Conservation (phyloP, 2,797 vertebrate species). For the Galago senegalensis region DNA sequence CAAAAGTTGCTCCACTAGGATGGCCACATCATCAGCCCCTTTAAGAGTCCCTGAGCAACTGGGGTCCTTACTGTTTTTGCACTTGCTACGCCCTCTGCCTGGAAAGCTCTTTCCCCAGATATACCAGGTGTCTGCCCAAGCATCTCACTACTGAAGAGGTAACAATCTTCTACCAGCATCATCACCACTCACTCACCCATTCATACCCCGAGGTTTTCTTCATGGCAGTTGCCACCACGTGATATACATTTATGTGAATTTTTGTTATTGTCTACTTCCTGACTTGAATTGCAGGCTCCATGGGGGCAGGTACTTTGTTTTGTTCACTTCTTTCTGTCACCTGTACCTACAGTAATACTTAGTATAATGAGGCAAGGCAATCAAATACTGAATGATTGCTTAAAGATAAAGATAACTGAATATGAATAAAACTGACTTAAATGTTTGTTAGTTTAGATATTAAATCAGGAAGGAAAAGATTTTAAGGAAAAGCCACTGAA, state of each 20-base stretch:
- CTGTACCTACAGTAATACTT: neutral
- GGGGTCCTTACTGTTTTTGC: neutral
- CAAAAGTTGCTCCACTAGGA: neutral
- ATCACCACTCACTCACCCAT: neutral
- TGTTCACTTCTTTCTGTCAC: neutral
- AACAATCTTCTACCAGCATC: neutral
- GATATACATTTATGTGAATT: neutral
- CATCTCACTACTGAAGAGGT: too few relatives aligned
- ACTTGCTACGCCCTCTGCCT: neutral
- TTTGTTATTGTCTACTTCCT: neutral
- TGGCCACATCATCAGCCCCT: neutral
- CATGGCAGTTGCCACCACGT: too few relatives aligned
- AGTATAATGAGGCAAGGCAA: too few relatives aligned
- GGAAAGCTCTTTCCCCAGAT: neutral
- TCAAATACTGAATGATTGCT: neutral
- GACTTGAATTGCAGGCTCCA: neutral
- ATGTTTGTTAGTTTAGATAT: too few relatives aligned
- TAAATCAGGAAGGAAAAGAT: neutral
- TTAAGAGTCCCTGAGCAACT: neutral
- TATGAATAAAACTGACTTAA: neutral
- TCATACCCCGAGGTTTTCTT: neutral
- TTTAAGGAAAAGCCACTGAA: neutral
- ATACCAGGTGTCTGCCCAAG: neutral
- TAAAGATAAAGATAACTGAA: neutral
- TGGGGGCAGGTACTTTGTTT: neutral